phyloP scores from a whole-genome alignment of 2,113 vertebrate species.

The Tetrao urogallus region DNA sequence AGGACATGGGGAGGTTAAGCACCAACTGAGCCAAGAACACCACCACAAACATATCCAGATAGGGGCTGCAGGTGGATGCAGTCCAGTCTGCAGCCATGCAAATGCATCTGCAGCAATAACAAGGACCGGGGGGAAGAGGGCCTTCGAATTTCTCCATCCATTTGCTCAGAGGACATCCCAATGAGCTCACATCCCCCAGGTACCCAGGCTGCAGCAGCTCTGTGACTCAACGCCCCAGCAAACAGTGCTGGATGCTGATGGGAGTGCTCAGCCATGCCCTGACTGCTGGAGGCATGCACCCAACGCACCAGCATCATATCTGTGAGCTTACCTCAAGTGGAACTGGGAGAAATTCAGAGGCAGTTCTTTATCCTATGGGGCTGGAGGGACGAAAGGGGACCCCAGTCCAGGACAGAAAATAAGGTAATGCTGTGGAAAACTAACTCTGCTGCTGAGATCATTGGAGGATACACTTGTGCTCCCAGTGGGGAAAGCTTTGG shows the following conservation, averaged over 20 bases:
- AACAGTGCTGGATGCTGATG: neutral
- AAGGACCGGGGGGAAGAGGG: neutral
- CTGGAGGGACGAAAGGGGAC: neutral
- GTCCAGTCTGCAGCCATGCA: neutral
- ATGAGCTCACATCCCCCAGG: accelerated
- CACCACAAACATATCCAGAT: neutral
- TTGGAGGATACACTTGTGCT: accelerated
- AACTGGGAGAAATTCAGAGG: neutral
- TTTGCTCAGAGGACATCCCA: neutral
- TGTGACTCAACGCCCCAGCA: neutral
- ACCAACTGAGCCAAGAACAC: neutral
- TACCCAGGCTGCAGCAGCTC: neutral
- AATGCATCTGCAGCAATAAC: neutral
- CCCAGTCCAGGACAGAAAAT: neutral
- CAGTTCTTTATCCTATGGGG: neutral
- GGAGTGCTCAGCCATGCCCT: neutral
- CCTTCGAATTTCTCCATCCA: neutral
- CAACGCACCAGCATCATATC: neutral
- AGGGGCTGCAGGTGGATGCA: neutral
- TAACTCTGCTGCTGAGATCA: neutral
- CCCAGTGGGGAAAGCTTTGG: neutral
- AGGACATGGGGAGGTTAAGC: slow-evolving; percentile 9
- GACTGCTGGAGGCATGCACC: neutral
- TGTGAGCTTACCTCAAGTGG: neutral
- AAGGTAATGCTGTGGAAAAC: neutral